A percentile compares a stretch with the other conserved stretches of the same genome.
Evolutionary conservation across 2,113 vertebrate species (phyloP).

Genomic region (Malurus alboscapulatus): DNA sequence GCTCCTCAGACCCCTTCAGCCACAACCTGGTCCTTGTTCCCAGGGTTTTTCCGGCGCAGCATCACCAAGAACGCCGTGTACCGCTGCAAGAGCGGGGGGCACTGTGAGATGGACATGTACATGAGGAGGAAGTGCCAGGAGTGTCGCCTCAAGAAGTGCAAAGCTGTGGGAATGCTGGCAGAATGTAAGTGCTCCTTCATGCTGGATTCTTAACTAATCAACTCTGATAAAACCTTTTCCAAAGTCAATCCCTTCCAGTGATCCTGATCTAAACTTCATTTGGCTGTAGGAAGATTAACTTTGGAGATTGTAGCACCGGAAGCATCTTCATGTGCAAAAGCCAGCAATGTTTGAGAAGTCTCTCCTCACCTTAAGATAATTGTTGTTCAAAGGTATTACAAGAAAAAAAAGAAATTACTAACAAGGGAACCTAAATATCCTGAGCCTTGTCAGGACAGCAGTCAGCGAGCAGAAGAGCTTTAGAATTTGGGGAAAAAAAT

Average conservation of each 20-base stretch:
- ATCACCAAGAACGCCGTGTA: constrained; percentile 94
- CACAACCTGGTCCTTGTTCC: not conserved
- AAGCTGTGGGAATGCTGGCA: constrained; percentile 91
- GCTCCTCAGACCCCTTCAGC: not conserved
- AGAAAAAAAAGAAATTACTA: not conserved
- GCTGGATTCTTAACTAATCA: not conserved
- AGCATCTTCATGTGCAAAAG: not conserved
- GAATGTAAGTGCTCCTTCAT: constrained; percentile 81
- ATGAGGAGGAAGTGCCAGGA: constrained; percentile 96
- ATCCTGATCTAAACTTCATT: not conserved
- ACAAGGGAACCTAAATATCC: not conserved
- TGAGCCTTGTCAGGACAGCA: not conserved
- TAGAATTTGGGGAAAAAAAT: not conserved
- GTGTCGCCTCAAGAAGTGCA: constrained; percentile 91
- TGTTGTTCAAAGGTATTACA: not conserved
- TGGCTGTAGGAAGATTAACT: not conserved
- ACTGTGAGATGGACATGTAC: constrained; percentile 97
- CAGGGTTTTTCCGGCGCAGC: constrained; percentile 90
- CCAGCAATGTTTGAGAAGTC: not conserved
- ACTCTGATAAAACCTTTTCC: not conserved
- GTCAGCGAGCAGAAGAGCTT: not conserved
- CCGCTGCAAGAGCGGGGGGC: constrained; percentile 89
- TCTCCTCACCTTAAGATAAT: not conserved
- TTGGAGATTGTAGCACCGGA: not conserved
- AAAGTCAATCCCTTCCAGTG: not conserved